phyloP scores from a whole-genome alignment of 1,140 invertebrate species.

The Piezodorus guildinii region DNA sequence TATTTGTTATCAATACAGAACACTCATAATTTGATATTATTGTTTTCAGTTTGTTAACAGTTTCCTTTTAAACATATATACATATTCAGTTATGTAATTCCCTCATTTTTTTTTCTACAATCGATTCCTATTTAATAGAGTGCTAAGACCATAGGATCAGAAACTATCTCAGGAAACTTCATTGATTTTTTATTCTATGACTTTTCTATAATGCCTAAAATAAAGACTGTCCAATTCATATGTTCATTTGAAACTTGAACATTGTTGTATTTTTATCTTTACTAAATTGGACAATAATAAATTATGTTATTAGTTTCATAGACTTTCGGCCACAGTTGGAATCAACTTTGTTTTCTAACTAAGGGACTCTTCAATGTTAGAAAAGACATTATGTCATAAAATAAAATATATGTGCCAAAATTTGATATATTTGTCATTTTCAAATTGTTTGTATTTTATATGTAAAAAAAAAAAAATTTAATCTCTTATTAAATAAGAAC shows the following conservation, averaged over 20 bases:
- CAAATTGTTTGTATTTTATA: slow-evolving; percentile 8
- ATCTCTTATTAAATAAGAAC: slow-evolving; percentile 14
- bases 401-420: slow-evolving; percentile 19
- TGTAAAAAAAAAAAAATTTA: slow-evolving; percentile 13
- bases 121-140: neutral
- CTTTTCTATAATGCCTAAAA: slow-evolving; percentile 9
- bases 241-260: slow-evolving; percentile 6
- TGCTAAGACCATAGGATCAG: slow-evolving; percentile 7
- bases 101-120: slow-evolving; percentile 2
- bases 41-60: neutral
- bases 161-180: slow-evolving; percentile 7
- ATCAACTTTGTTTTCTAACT: slow-evolving; percentile 10
- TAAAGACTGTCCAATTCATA: slow-evolving; percentile 24
- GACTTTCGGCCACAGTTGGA: slow-evolving; percentile 12
- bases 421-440: slow-evolving; percentile 16
- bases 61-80: slow-evolving; percentile 6
- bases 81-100: neutral
- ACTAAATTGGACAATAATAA: slow-evolving; percentile 24
- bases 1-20: slow-evolving; percentile 8
- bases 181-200: neutral
- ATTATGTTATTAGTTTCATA: slow-evolving; percentile 15
- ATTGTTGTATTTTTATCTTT: slow-evolving; percentile 12
- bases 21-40: neutral
- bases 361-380: neutral
- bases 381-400: neutral